phyloP scores from a whole-genome alignment of 2,113 vertebrate genomes.

The Psittacula cyanocephala region DNA sequence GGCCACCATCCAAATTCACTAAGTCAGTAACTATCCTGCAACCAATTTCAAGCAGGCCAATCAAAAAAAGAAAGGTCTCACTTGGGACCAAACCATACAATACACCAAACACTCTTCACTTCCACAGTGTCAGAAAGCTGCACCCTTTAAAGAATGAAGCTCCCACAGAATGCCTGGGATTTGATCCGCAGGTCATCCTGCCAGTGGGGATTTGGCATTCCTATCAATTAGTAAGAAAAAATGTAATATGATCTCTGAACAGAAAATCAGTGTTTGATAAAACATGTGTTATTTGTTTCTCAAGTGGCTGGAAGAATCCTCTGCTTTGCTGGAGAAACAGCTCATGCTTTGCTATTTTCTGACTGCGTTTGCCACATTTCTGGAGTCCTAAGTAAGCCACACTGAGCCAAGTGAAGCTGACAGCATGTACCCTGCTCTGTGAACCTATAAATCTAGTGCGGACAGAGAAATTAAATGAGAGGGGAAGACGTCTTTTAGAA shows the following conservation, averaged over 20 bases:
- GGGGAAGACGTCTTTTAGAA: neutral
- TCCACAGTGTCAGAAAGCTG: fast-evolving
- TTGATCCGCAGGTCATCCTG: neutral
- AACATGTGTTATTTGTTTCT: neutral
- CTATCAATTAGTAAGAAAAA: neutral
- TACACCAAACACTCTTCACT: neutral
- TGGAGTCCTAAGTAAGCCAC: neutral
- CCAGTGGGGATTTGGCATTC: neutral
- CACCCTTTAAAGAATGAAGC: neutral
- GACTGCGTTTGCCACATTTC: neutral
- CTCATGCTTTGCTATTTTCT: neutral
- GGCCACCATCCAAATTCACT: neutral
- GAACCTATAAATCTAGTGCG: neutral
- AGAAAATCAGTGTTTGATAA: neutral
- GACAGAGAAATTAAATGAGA: neutral
- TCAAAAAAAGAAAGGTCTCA: neutral
- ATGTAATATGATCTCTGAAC: neutral
- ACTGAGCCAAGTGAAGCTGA: neutral
- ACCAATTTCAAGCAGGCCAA: neutral
- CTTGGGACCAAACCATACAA: neutral
- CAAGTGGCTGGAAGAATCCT: neutral
- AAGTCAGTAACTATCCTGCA: neutral
- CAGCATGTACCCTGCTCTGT: neutral
- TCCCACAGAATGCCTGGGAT: neutral
- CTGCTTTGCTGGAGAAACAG: neutral